These are phyloP conservation scores for Ectemnius continuus DNA, from an alignment of 2,888 invertebrate species.

Conservation along the genomic window DNA sequence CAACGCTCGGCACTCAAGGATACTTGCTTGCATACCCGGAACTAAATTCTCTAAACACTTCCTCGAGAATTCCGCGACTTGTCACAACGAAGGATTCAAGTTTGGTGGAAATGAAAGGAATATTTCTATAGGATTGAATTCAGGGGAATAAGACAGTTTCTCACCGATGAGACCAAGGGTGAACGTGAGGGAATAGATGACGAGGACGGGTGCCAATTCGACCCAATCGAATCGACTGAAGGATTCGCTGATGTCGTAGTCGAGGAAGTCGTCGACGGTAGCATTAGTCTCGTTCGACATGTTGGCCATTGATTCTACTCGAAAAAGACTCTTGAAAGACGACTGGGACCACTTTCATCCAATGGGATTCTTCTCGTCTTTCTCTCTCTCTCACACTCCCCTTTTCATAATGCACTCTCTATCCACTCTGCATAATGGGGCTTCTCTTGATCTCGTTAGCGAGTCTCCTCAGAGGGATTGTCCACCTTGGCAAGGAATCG, in stretches of 20 bases:
- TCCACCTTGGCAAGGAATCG: neutral
- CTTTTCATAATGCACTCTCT: neutral
- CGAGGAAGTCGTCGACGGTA: conserved; percentile 67
- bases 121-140: no score
- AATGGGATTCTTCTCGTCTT: neutral
- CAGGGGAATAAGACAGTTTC: conserved; percentile 22
- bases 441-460: neutral
- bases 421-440: neutral
- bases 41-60: no score
- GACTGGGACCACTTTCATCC: neutral
- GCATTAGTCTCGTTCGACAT: conserved; percentile 63
- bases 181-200: conserved; percentile 82
- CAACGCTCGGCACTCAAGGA: no score
- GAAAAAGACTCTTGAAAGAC: conserved; percentile 23
- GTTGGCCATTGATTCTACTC: conserved; percentile 32
- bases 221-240: conserved; percentile 79
- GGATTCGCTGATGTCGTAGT: conserved; percentile 79
- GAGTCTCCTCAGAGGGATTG: neutral
- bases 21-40: no score
- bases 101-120: no score
- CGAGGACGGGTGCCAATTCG: conserved; percentile 80
- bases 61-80: no score
- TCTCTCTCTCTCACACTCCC: neutral
- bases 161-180: conserved; percentile 82
- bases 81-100: no score